phyloP scores from a whole-genome alignment of 2,797 vertebrate species.

The Diplodus puntazzo region DNA sequence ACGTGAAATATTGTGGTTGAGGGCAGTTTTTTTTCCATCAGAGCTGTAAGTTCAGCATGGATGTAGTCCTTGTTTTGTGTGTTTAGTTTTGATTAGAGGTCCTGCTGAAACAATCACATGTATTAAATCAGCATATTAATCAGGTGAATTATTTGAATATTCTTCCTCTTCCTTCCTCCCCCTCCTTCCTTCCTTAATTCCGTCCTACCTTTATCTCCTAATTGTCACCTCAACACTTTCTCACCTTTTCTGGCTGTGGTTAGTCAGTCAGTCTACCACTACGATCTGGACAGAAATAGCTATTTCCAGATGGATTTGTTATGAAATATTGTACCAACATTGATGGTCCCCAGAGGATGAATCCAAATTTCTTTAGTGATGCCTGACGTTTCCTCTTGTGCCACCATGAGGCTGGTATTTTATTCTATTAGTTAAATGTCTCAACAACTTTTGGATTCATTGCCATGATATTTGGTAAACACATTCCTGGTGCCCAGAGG shows the following conservation, averaged over 20 bases:
- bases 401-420: background rate
- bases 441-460: no score
- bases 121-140: constrained; percentile 3
- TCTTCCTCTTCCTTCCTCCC: no score
- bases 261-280: background rate
- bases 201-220: background rate
- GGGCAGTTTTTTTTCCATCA: constrained; percentile 16
- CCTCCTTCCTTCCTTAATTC: no score
- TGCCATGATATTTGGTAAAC: no score
- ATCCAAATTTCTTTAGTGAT: no score
- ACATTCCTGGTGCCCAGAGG: background rate
- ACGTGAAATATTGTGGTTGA: constrained; percentile 30
- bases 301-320: no score
- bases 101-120: background rate
- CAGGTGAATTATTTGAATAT: background rate
- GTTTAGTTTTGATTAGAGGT: background rate
- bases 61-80: background rate
- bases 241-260: background rate
- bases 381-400: background rate
- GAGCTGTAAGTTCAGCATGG: constrained; percentile 1
- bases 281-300: background rate
- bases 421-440: no score
- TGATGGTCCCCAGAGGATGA: background rate
- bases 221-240: background rate
- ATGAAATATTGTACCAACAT: background rate